Evolutionary conservation across 2,113 vertebrate genomes (phyloP), one percentile per base, ranked within the genome.

Genomic region (Motacilla alba): DNA sequence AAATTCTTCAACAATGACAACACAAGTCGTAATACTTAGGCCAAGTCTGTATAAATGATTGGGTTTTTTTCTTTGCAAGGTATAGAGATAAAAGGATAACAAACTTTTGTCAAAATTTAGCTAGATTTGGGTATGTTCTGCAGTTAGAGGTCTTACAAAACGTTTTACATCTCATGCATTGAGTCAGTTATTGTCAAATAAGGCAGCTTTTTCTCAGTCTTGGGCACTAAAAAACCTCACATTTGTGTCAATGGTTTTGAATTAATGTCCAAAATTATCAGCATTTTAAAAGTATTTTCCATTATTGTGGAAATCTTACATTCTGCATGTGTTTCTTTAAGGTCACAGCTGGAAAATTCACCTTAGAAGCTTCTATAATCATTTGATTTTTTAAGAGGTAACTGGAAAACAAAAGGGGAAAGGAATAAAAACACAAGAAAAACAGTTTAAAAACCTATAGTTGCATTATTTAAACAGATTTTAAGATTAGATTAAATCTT

Each of bases 331-430:
- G 68, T 69, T 97, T 58, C 72, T 90, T 58, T 46, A 95, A 89
- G 80, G 94, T 95, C 90, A 96, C 39, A 49, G 86, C 30, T 83
- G 98, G 95, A 97, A 99, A 98, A 58, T 91, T 83, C 81, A 99
- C 53, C 31, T 97, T 91, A 49, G 98, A 97, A 19, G 98, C 98
- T 90, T 97, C 98, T 86, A 98, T 81, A 85, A 98, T 70, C 1
- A 69, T 95, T 83, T 98, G 95, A 33, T 90, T 98, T 97, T 97
- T 90, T 77, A 99, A 97, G 70, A 98, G 31, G 63, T 99, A 99
- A 94, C 99, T 99, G 92, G 44, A 97, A 97, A 93, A 96, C 68
- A 97, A 87, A 24, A 88, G 1, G 43, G 18, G 77, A 79, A 41
- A 83, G 79, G 46, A 21, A 44, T 64, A 69, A 60, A 62, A 10